Conservation (phyloP, 2,113 vertebrate genomes). For the Apaloderma vittatum region DNA sequence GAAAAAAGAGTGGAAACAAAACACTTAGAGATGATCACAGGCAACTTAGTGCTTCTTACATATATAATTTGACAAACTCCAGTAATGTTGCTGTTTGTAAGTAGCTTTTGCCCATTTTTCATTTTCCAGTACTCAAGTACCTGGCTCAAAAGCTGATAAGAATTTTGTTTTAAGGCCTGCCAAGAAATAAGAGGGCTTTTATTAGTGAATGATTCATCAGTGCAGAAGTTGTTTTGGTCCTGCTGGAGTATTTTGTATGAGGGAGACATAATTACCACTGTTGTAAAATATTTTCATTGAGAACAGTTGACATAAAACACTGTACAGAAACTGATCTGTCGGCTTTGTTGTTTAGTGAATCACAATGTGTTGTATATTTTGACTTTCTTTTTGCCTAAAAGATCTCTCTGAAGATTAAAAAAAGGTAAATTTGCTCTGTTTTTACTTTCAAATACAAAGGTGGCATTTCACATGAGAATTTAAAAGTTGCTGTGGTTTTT, state of each 20-base stretch:
- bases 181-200: constrained; percentile 26
- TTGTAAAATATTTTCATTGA: constrained; percentile 63
- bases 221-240: constrained; percentile 55
- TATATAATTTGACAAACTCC: not conserved
- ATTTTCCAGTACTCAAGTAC: not conserved
- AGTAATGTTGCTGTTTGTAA: not conserved
- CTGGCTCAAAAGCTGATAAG: constrained; percentile 15
- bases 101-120: not conserved
- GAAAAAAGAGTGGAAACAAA: not conserved
- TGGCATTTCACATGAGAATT: not conserved
- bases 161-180: constrained; percentile 29
- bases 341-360: constrained; percentile 59
- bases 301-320: constrained; percentile 60
- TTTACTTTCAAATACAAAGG: not conserved
- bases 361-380: constrained; percentile 45
- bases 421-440: not conserved
- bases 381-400: constrained; percentile 21
- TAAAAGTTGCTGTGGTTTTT: not conserved
- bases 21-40: not conserved
- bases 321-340: constrained; percentile 54
- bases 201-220: constrained; percentile 55
- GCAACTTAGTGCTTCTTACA: not conserved
- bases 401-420: not conserved
- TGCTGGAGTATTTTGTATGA: constrained; percentile 28
- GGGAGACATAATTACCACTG: constrained; percentile 36